Evolutionary conservation across 1,140 invertebrate genomes (phyloP).

Genomic region (Lepeophtheirus salmonis): DNA sequence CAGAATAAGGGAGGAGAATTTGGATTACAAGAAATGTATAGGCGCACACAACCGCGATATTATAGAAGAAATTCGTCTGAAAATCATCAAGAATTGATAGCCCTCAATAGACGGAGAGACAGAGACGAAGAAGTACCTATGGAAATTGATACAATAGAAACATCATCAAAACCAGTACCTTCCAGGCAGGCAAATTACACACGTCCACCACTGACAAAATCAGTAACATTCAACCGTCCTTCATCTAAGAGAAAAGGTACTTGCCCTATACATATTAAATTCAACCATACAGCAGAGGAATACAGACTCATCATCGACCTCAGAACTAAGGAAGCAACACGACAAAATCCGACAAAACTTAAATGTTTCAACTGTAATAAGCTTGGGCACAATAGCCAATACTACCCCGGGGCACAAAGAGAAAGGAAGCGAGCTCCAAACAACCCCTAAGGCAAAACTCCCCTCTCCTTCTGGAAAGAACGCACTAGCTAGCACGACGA

Average conservation of each 20-base stretch:
- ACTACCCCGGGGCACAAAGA: not conserved
- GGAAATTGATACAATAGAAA: not conserved
- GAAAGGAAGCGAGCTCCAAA: not conserved
- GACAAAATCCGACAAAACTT: not conserved
- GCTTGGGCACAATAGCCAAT: not conserved
- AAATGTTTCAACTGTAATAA: not conserved
- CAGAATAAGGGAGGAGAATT: not conserved
- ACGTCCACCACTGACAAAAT: not conserved
- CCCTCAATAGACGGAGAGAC: not conserved
- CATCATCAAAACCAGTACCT: not conserved
- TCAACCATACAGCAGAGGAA: not conserved
- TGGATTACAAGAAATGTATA: not conserved
- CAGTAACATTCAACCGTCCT: too few relatives aligned
- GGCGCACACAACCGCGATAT: not conserved
- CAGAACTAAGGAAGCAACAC: not conserved
- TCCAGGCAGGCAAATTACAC: not conserved
- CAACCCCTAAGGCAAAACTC: not conserved
- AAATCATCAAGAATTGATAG: not conserved
- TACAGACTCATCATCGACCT: not conserved
- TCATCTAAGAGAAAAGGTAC: too few relatives aligned
- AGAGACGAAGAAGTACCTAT: too few relatives aligned
- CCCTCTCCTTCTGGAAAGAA: not conserved
- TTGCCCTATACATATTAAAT: too few relatives aligned
- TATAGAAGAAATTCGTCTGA: not conserved
- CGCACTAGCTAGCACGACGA: not conserved